Conservation (phyloP, 2,113 vertebrate species). For the Protobothrops mucrosquamatus region DNA sequence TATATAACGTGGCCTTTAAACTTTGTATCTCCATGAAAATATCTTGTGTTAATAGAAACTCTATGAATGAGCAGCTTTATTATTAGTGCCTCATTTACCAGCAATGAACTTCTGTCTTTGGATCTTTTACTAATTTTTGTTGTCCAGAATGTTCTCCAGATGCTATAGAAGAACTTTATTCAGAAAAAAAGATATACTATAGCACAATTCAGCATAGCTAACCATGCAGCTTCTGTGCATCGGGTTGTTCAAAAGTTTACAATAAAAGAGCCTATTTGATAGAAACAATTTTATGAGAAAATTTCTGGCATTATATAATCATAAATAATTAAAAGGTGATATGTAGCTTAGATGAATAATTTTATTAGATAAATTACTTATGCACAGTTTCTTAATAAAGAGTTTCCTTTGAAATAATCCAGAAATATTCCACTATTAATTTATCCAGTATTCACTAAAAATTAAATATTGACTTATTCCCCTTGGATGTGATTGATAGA, state of each 20-base stretch:
- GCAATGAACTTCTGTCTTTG: not conserved
- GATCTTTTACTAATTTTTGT: not conserved
- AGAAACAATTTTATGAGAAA: not conserved
- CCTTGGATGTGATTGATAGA: not conserved
- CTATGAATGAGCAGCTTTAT: not conserved
- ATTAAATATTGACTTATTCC: not conserved
- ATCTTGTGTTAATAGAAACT: not conserved
- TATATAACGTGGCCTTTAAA: not conserved
- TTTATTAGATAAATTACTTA: not conserved
- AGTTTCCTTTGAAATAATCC: not conserved
- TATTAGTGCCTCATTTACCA: not conserved
- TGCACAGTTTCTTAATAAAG: not conserved
- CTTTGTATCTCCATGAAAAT: not conserved
- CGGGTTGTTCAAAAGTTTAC: not conserved
- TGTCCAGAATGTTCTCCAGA: conserved; percentile 4
- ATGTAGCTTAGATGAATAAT: not conserved
- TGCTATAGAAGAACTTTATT: conserved; percentile 10
- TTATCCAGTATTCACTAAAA: not conserved
- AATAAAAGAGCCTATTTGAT: conserved; percentile 1
- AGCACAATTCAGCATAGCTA: conserved; percentile 8
- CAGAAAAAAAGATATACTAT: not conserved
- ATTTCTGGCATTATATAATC: not conserved
- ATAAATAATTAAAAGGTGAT: not conserved
- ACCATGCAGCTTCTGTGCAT: not conserved
- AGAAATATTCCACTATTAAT: not conserved